A percentile compares a stretch with the other conserved stretches of the same genome.
Evolutionary conservation across 2,797 vertebrate species (phyloP).

Genomic region (Todus mexicanus): DNA sequence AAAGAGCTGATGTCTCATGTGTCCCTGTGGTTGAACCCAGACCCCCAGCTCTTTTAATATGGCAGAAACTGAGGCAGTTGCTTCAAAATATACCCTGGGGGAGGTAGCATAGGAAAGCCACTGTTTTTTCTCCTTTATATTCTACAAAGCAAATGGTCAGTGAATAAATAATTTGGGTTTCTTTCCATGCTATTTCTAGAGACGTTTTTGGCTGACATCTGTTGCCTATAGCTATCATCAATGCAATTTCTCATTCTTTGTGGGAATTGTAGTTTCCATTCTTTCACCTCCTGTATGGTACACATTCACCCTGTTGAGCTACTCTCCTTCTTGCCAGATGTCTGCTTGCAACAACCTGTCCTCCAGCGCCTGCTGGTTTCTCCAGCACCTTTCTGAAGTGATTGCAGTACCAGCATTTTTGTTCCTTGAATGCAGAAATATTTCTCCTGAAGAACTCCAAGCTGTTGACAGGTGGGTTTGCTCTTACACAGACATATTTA

Average conservation of each 20-base stretch:
- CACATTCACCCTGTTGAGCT: background rate
- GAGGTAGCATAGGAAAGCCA: background rate
- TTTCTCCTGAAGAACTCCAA: background rate
- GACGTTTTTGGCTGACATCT: background rate
- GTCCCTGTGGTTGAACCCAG: background rate
- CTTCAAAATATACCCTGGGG: background rate
- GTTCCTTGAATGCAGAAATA: background rate
- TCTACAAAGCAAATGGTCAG: background rate
- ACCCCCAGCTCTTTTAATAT: no score
- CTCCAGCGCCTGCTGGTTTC: background rate
- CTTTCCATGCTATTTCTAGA: background rate
- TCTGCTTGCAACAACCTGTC: background rate
- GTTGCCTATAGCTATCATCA: background rate
- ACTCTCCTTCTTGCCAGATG: background rate
- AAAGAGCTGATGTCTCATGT: background rate
- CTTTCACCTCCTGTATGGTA: background rate
- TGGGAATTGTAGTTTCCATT: background rate
- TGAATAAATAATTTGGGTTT: background rate
- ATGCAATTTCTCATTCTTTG: background rate
- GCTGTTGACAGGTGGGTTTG: background rate
- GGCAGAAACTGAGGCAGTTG: background rate
- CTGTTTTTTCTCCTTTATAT: background rate
- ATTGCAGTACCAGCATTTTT: background rate
- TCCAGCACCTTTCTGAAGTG: background rate
- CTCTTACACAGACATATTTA: background rate